Conservation (phyloP, 37 sponge, comb jelly and placozoan genomes). For the Crambe crambe region DNA sequence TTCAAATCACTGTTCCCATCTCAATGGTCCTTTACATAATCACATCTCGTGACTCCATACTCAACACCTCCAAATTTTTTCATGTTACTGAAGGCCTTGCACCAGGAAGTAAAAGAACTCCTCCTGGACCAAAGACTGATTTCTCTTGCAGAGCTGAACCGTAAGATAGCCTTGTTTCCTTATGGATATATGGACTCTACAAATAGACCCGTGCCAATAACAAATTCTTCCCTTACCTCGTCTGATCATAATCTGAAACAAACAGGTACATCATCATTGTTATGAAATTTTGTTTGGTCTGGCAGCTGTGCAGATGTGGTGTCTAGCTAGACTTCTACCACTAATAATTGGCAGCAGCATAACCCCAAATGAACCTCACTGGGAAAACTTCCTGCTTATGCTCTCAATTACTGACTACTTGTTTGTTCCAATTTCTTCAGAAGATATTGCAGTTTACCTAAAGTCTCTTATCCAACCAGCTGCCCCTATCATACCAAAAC, state of each 20-base stretch:
- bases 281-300: neutral
- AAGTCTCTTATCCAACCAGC: too few species aligned
- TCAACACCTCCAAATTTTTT: conserved; percentile 53
- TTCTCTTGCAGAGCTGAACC: conserved; percentile 28
- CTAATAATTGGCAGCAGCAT: conserved; percentile 60
- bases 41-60: conserved; percentile 44
- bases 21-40: conserved; percentile 61
- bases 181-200: conserved; percentile 23
- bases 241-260: conserved; percentile 33
- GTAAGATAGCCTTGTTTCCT: conserved; percentile 14
- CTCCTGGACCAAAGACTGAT: conserved; percentile 32
- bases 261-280: conserved; percentile 5
- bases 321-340: conserved; percentile 59
- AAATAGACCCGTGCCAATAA: conserved; percentile 27
- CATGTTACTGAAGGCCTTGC: conserved; percentile 71
- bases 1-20: conserved; percentile 39
- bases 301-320: conserved; percentile 74
- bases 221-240: conserved; percentile 21
- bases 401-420: conserved; percentile 59
- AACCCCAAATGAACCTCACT: conserved; percentile 32
- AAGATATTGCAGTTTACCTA: conserved; percentile 36
- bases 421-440: conserved; percentile 47
- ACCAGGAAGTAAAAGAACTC: conserved; percentile 47
- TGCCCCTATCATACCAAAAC: conserved; percentile 47
- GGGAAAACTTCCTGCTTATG: conserved; percentile 52